Conservation (phyloP, 2,797 vertebrate species). For the Notoglanidium macrostoma region DNA sequence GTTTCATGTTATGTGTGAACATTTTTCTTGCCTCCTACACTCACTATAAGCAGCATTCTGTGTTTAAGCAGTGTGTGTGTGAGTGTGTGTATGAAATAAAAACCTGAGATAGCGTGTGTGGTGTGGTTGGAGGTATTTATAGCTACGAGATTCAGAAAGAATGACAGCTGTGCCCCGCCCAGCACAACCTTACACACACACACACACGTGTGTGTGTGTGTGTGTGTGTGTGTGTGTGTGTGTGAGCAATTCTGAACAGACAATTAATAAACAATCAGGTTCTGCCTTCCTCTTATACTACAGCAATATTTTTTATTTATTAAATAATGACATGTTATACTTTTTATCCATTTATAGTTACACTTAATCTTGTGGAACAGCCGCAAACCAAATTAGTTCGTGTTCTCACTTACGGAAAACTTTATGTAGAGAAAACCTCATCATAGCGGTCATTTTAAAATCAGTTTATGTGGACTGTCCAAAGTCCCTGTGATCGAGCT, state of each 20-base stretch:
- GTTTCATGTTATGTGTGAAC: constrained; percentile 27
- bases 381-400: not conserved
- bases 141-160: constrained; percentile 50
- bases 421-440: not conserved
- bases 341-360: not conserved
- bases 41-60: constrained; percentile 14
- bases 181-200: constrained; percentile 29
- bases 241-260: too few relatives aligned
- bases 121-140: constrained; percentile 56
- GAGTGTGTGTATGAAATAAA: constrained; percentile 39
- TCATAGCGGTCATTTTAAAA: too few relatives aligned
- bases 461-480: not conserved
- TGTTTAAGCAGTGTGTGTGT: constrained; percentile 30
- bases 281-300: not conserved
- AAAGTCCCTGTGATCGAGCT: too few relatives aligned
- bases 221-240: too few relatives aligned
- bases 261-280: not conserved
- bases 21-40: constrained; percentile 24
- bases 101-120: constrained; percentile 29
- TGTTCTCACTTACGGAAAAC: not conserved
- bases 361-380: not conserved
- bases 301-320: not conserved
- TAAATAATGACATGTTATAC: not conserved
- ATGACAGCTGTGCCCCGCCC: constrained; percentile 58
- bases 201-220: not conserved